Percentiles rank a stretch among this genome's conserved stretches.
phyloP scores from a whole-genome alignment of 2,797 vertebrate genomes.

The Trematomus bernacchii region DNA sequence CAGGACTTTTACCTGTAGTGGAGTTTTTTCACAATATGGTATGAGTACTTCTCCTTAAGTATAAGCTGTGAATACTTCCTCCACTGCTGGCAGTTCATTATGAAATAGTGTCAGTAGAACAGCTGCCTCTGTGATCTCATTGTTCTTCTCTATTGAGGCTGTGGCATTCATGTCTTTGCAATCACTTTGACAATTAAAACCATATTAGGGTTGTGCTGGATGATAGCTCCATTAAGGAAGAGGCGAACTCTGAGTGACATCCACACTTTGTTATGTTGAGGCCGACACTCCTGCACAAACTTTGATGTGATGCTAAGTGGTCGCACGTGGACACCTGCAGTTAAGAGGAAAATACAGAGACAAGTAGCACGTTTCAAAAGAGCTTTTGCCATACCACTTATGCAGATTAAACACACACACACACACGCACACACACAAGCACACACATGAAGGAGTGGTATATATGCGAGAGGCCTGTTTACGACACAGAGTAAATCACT shows the following conservation, averaged over 20 bases:
- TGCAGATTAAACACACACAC: constrained; percentile 29
- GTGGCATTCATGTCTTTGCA: constrained; percentile 53
- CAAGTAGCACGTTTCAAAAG: constrained; percentile 24
- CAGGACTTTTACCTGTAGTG: too few relatives aligned
- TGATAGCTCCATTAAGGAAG: constrained; percentile 62
- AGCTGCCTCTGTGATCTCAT: constrained; percentile 58
- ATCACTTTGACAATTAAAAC: constrained; percentile 65
- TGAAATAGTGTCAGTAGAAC: constrained; percentile 53
- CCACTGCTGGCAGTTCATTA: constrained; percentile 18
- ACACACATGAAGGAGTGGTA: constrained; percentile 6
- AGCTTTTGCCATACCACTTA: constrained; percentile 47
- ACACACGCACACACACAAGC: constrained; percentile 23
- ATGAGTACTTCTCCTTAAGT: too few relatives aligned
- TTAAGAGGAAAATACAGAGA: constrained; percentile 32
- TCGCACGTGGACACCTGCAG: constrained; percentile 42
- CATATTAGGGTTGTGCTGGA: constrained; percentile 41
- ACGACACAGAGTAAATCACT: constrained; percentile 80
- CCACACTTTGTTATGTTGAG: constrained; percentile 44
- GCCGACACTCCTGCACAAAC: constrained; percentile 19
- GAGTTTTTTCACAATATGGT: too few relatives aligned
- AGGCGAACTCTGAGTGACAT: constrained; percentile 36
- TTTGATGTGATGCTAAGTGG: constrained; percentile 43
- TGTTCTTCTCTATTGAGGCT: constrained; percentile 48
- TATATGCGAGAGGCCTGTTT: constrained; percentile 69
- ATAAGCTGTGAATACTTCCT: too few relatives aligned